Evolutionary conservation across 2,888 invertebrate species (phyloP).

Genomic region (Drosophila macrospina): DNA sequence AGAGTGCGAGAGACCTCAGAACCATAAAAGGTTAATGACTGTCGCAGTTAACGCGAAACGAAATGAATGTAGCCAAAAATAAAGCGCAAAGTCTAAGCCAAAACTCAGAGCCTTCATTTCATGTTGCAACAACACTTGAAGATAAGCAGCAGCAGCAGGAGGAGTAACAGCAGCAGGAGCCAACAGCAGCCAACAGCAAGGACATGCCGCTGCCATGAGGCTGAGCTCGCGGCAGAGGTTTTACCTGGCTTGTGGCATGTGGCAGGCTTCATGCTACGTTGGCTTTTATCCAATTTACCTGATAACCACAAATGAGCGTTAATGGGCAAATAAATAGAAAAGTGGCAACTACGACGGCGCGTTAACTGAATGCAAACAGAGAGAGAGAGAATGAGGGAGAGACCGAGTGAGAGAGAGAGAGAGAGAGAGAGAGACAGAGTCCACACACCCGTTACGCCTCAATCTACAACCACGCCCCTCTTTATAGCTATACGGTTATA

Average conservation of each 20-base stretch:
- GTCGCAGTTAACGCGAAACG: slow-evolving; percentile 56
- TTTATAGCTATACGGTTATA: slow-evolving; percentile 20
- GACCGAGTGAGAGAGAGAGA: too few species aligned
- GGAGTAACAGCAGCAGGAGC: slow-evolving; percentile 15
- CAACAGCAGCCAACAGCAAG: slow-evolving; percentile 13
- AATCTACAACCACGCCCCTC: background rate
- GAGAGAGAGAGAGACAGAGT: slow-evolving; percentile 2
- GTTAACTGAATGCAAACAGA: slow-evolving; percentile 60
- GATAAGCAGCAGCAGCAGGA: slow-evolving; percentile 61
- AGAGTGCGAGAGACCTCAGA: background rate
- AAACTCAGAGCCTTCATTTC: slow-evolving; percentile 58
- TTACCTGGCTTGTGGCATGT: slow-evolving; percentile 38
- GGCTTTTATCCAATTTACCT: slow-evolving; percentile 81
- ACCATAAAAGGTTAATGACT: slow-evolving; percentile 73
- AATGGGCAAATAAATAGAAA: slow-evolving; percentile 81
- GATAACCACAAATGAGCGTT: slow-evolving; percentile 80
- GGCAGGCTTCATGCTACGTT: slow-evolving; percentile 74
- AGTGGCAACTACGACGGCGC: slow-evolving; percentile 76
- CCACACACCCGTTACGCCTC: too few species aligned
- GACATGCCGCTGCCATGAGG: slow-evolving; percentile 30
- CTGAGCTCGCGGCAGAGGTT: slow-evolving; percentile 19
- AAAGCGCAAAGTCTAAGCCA: slow-evolving; percentile 28
- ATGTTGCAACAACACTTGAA: slow-evolving; percentile 71
- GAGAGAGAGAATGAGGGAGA: too few species aligned
- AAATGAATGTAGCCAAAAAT: slow-evolving; percentile 53